phyloP scores from a whole-genome alignment of 2,888 invertebrate genomes.

The Dicycla oo region DNA sequence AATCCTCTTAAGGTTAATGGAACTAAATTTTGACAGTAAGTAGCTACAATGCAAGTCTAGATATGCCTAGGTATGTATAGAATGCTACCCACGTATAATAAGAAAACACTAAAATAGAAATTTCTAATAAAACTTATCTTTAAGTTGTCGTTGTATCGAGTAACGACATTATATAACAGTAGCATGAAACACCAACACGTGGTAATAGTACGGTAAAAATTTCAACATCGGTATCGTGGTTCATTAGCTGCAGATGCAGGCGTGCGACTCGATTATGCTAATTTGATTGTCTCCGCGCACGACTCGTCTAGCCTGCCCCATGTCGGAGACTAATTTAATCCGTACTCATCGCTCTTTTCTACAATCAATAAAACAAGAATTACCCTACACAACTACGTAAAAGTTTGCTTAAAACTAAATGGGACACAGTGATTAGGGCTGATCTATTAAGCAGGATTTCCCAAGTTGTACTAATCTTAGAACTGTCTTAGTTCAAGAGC shows the following conservation, averaged over 20 bases:
- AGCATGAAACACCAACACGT: slow-evolving; percentile 37
- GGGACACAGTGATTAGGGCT: slow-evolving; percentile 37
- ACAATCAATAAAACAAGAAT: slow-evolving; percentile 47
- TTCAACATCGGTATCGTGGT: slow-evolving; percentile 55
- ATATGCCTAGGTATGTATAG: not conserved
- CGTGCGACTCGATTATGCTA: slow-evolving; percentile 63
- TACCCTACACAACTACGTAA: slow-evolving; percentile 30
- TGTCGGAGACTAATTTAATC: slow-evolving; percentile 51
- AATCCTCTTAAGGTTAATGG: not conserved
- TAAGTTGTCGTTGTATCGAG: slow-evolving; percentile 4
- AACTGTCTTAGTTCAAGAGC: slow-evolving; percentile 28
- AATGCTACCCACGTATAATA: not conserved
- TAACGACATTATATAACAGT: slow-evolving; percentile 27
- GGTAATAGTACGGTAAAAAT: slow-evolving; percentile 45
- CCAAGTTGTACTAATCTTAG: slow-evolving; percentile 46
- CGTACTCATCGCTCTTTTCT: slow-evolving; percentile 43
- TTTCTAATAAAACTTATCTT: slow-evolving; percentile 4
- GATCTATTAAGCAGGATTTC: slow-evolving; percentile 39
- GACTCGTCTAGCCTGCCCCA: slow-evolving; percentile 51
- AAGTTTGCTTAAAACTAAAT: slow-evolving; percentile 35
- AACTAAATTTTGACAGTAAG: not conserved
- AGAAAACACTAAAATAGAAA: slow-evolving; percentile 5
- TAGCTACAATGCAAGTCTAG: not conserved
- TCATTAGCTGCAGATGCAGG: slow-evolving; percentile 61
- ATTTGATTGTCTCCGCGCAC: slow-evolving; percentile 61